Conservation (phyloP, 2,888 invertebrate species). For the Aplocera efformata region DNA sequence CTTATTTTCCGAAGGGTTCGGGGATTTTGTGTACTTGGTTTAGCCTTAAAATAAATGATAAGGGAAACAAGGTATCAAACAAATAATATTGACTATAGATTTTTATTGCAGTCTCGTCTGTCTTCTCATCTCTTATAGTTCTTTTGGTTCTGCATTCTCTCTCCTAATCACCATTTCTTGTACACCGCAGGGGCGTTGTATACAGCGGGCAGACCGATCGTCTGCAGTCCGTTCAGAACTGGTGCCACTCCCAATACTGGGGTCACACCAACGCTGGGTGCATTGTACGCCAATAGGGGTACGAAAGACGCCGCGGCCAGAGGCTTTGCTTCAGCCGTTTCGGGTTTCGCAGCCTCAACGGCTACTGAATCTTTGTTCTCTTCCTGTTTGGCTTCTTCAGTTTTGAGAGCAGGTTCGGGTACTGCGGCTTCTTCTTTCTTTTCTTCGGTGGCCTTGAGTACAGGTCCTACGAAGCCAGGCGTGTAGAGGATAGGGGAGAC, state of each 20-base stretch:
- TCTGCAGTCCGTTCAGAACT: not conserved
- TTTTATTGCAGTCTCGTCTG: too few relatives aligned
- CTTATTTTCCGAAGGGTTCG: too few relatives aligned
- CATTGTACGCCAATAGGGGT: too few relatives aligned
- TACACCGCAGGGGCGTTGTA: not conserved
- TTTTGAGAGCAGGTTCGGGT: conserved; percentile 8
- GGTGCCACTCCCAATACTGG: conserved; percentile 1
- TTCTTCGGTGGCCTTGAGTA: not conserved
- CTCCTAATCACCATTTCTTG: too few relatives aligned
- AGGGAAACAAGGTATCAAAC: too few relatives aligned
- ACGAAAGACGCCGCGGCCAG: not conserved
- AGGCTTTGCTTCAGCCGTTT: conserved; percentile 10
- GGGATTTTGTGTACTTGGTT: too few relatives aligned
- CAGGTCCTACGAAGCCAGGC: conserved; percentile 15
- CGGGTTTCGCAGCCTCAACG: conserved; percentile 18
- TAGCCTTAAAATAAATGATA: too few relatives aligned
- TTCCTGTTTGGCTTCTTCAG: conserved; percentile 30
- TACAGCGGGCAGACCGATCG: conserved; percentile 7
- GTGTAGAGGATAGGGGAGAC: conserved; percentile 12
- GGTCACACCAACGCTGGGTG: not conserved
- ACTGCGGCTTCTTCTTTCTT: conserved; percentile 1
- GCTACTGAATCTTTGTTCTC: conserved; percentile 30
- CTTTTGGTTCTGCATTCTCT: too few relatives aligned
- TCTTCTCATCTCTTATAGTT: too few relatives aligned
- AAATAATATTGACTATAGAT: too few relatives aligned